Evolutionary conservation across 92 coral and sea anemone species (phyloP), one percentile per base, ranked within the genome.

Genomic region (Heliopora coerulea): DNA sequence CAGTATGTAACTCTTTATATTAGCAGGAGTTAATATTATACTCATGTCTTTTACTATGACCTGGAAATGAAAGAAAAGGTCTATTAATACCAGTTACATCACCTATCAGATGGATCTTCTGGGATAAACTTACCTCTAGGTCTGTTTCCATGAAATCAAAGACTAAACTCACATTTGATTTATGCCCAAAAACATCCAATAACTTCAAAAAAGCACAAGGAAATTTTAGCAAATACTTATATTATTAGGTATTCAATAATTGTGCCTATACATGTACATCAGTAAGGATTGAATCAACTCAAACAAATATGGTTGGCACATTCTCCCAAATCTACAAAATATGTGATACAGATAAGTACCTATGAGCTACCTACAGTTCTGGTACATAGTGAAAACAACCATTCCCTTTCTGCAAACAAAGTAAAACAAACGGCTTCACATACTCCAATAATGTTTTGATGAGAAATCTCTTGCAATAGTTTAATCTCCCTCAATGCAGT

Each of bases 71-170:
- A 67, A 67, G n/a, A n/a, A n/a, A n/a, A n/a, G n/a, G n/a, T n/a
- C n/a, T n/a, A n/a, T n/a, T n/a, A n/a, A n/a, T n/a, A n/a, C n/a
- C n/a, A n/a, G n/a, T n/a, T n/a, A n/a, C n/a, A n/a, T n/a, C n/a
- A n/a, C n/a, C n/a, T n/a, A n/a, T n/a, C n/a, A 46, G 15, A 8
- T 46, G 10, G n/a, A 46, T 46, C 12, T 8, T 5, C 14, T 5
- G 64, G 35, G 21, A 21, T 34, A 0, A 21, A 9, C 60, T 11
- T 62, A 92, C 97, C 96, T 92, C 97, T 34, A 92, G 79, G 72
- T 92, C 97, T 63, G 97, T 92, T 56, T 89, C 96, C 97, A 92
- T 89, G 70, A 92, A 92, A 77, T 89, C 93, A 89, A 92, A 92
- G 28, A 92, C 97, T 48, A 92, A 86, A 78, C 97, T 92, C 48